A percentile compares a stretch with the other conserved stretches of the same genome.
Conservation (phyloP, 2,797 vertebrate species). For the Gymnoscopelus braueri region DNA sequence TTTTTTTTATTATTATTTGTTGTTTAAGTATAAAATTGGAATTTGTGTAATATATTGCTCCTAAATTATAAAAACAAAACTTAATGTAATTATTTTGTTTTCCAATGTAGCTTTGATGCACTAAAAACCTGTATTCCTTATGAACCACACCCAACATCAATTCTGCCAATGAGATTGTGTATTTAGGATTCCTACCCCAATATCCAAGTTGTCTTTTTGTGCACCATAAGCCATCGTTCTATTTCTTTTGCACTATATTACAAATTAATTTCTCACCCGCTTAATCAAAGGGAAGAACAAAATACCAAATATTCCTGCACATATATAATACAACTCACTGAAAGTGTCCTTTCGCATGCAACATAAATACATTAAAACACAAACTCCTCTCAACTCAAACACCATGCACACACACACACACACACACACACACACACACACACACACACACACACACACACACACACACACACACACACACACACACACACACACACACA, state of each 20-base stretch:
- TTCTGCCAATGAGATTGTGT: slow-evolving; percentile 51
- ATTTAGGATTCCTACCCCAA: slow-evolving; percentile 31
- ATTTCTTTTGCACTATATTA: slow-evolving; percentile 75
- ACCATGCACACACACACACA: slow-evolving; percentile 13
- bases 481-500: slow-evolving; percentile 49
- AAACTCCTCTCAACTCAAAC: slow-evolving; percentile 38
- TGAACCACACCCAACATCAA: slow-evolving; percentile 65
- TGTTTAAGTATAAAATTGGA: slow-evolving; percentile 82
- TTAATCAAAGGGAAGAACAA: slow-evolving; percentile 4
- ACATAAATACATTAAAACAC: slow-evolving; percentile 31
- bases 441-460: slow-evolving; percentile 20
- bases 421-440: slow-evolving; percentile 1
- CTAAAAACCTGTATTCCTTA: slow-evolving; percentile 81
- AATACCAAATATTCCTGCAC: slow-evolving; percentile 51
- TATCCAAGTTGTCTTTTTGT: slow-evolving; percentile 62
- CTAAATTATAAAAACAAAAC: slow-evolving; percentile 82
- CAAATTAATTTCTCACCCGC: slow-evolving; percentile 48
- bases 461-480: slow-evolving; percentile 22
- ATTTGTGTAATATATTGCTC: slow-evolving; percentile 87
- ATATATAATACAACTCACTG: slow-evolving; percentile 51
- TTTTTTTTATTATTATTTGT: slow-evolving; percentile 71
- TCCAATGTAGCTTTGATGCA: slow-evolving; percentile 86
- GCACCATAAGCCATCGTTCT: slow-evolving; percentile 62
- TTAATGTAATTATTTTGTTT: slow-evolving; percentile 84
- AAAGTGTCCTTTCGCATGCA: slow-evolving; percentile 53